Conservation (phyloP, 1,140 invertebrate species). For the Drosophila bocqueti region DNA sequence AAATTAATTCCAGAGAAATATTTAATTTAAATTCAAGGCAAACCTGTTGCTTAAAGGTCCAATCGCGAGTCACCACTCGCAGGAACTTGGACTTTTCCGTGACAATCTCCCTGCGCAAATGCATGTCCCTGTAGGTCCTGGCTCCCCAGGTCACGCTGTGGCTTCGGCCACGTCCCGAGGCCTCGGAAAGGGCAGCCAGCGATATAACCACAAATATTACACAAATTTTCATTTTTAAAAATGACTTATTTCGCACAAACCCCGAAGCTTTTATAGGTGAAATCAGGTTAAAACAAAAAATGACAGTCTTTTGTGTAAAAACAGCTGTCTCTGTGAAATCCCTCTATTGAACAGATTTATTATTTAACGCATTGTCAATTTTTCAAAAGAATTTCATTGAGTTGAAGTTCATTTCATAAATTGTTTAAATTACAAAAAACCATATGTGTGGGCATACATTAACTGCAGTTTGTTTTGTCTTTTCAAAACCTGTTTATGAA, state of each 20-base stretch:
- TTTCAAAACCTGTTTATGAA: constrained; percentile 11
- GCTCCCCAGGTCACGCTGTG: constrained; percentile 74
- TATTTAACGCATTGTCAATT: constrained; percentile 6
- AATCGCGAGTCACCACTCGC: constrained; percentile 75
- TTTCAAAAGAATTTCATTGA: constrained; percentile 2
- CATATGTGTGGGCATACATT: constrained; percentile 11
- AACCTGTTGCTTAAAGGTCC: constrained; percentile 56
- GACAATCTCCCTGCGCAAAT: constrained; percentile 76
- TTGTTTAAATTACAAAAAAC: constrained; percentile 19
- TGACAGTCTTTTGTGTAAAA: not conserved
- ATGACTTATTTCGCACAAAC: not conserved
- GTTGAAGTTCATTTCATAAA: constrained; percentile 13
- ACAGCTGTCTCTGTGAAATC: constrained; percentile 1
- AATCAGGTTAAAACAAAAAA: not conserved
- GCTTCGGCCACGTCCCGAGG: constrained; percentile 45
- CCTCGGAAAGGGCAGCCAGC: constrained; percentile 18
- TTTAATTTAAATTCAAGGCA: not conserved
- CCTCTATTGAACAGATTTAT: not conserved
- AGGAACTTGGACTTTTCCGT: constrained; percentile 82
- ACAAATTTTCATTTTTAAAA: constrained; percentile 51
- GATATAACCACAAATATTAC: constrained; percentile 27
- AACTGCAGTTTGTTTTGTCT: constrained; percentile 6
- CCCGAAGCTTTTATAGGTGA: constrained; percentile 24
- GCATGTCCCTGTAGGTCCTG: constrained; percentile 64
- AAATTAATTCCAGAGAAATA: not conserved